Evolutionary conservation across 2,888 invertebrate species (phyloP).

Genomic region (Mermis nigrescens): DNA sequence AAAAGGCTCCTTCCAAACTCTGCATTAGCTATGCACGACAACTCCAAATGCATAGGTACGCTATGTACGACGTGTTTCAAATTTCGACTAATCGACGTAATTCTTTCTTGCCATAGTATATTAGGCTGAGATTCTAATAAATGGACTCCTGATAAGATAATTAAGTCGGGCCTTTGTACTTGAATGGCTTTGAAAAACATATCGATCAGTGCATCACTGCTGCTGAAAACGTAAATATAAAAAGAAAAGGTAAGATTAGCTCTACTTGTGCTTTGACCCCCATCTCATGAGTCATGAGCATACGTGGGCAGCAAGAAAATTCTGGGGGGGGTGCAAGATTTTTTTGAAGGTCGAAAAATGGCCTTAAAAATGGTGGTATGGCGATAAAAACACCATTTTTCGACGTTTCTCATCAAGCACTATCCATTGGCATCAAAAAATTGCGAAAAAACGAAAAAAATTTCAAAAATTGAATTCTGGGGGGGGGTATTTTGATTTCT

Average conservation of each 20-base stretch:
- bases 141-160: slow-evolving; percentile 35
- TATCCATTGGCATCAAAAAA: too few species aligned
- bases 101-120: slow-evolving; percentile 10
- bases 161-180: slow-evolving; percentile 33
- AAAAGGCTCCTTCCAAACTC: slow-evolving; percentile 31
- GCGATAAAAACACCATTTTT: too few species aligned
- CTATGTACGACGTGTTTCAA: slow-evolving; percentile 28
- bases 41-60: slow-evolving; percentile 36
- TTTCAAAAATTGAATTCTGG: too few species aligned
- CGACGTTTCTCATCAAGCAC: too few species aligned
- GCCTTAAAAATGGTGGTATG: too few species aligned
- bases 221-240: slow-evolving; percentile 18
- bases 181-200: slow-evolving; percentile 34
- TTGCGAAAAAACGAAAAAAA: too few species aligned
- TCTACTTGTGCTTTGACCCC: too few species aligned
- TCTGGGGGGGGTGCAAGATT: too few species aligned
- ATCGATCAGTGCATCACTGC: slow-evolving; percentile 29
- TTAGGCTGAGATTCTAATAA: slow-evolving; percentile 32
- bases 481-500: too few species aligned
- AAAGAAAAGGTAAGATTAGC: not conserved
- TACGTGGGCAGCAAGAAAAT: too few species aligned
- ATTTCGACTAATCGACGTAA: slow-evolving; percentile 29
- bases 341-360: too few species aligned
- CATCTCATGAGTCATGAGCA: too few species aligned
- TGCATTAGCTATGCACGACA: slow-evolving; percentile 36